These are phyloP conservation scores for Pachycephala philippinensis DNA, from an alignment of 2,113 vertebrate genomes.

Conservation along the genomic window DNA sequence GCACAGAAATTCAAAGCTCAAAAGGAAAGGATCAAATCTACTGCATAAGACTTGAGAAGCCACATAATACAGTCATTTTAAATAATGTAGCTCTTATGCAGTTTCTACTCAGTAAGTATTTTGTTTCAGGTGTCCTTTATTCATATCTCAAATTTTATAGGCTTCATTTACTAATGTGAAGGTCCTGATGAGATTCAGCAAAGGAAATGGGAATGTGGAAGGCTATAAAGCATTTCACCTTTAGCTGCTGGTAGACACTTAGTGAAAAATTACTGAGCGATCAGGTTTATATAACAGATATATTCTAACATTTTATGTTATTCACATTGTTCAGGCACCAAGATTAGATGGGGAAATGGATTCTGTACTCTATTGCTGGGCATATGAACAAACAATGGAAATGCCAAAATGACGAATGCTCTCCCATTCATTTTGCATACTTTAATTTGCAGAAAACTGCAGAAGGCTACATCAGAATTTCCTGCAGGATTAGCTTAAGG, in stretches of 20 bases:
- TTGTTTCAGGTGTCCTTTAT: conserved; percentile 27
- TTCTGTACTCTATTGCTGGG: conserved; percentile 36
- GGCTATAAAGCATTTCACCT: conserved; percentile 8
- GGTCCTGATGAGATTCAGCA: conserved; percentile 38
- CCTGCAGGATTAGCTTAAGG: conserved; percentile 9
- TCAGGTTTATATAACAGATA: conserved; percentile 46
- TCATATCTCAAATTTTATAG: conserved; percentile 38
- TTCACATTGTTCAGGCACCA: conserved; percentile 58
- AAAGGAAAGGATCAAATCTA: neutral
- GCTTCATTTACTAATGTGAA: conserved; percentile 18
- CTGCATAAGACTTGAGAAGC: neutral
- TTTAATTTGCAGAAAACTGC: conserved; percentile 29
- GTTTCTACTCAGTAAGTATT: neutral
- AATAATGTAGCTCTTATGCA: neutral
- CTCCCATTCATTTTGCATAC: conserved; percentile 32
- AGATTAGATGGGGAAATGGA: conserved; percentile 57
- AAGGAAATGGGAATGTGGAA: conserved; percentile 26
- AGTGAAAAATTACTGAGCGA: conserved; percentile 14
- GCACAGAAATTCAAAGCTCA: neutral
- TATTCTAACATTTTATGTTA: conserved; percentile 50
- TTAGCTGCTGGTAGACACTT: neutral
- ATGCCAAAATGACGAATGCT: conserved; percentile 66
- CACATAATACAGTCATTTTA: neutral
- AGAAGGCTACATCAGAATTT: conserved; percentile 1
- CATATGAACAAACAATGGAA: conserved; percentile 67